A percentile compares a stretch with the other conserved stretches of the same genome.
Conservation (phyloP, 2,888 invertebrate genomes). For the Plagodis pulveraria region DNA sequence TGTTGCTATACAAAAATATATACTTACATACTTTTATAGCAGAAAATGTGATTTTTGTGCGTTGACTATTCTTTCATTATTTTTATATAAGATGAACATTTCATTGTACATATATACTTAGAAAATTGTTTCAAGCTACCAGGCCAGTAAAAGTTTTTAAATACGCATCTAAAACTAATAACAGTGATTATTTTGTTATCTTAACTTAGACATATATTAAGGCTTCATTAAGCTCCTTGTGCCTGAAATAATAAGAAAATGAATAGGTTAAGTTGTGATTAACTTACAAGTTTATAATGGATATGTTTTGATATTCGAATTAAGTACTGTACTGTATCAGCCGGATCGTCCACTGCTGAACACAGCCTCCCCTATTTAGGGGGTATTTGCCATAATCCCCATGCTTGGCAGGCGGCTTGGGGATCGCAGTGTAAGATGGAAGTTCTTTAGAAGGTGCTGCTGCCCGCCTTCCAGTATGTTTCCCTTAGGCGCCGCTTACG, state of each 20-base stretch:
- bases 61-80: slow-evolving; percentile 1
- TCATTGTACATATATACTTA: slow-evolving; percentile 1
- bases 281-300: too few relatives aligned
- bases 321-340: too few relatives aligned
- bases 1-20: neutral
- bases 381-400: too few relatives aligned
- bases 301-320: too few relatives aligned
- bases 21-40: neutral
- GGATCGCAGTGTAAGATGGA: too few relatives aligned
- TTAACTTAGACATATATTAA: slow-evolving; percentile 16
- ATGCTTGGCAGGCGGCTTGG: too few relatives aligned
- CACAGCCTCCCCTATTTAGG: too few relatives aligned
- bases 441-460: too few relatives aligned
- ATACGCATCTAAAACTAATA: slow-evolving; percentile 32
- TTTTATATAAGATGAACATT: neutral
- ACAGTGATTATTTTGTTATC: slow-evolving; percentile 21
- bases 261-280: neutral
- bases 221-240: slow-evolving; percentile 10
- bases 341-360: too few relatives aligned
- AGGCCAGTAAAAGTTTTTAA: slow-evolving; percentile 16
- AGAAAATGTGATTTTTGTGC: slow-evolving; percentile 3
- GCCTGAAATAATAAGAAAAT: slow-evolving; percentile 15
- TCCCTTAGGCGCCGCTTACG: too few relatives aligned
- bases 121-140: slow-evolving; percentile 11
- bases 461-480: too few relatives aligned